phyloP scores from a whole-genome alignment of 2,888 invertebrate species.

The Oligia latruncula region DNA sequence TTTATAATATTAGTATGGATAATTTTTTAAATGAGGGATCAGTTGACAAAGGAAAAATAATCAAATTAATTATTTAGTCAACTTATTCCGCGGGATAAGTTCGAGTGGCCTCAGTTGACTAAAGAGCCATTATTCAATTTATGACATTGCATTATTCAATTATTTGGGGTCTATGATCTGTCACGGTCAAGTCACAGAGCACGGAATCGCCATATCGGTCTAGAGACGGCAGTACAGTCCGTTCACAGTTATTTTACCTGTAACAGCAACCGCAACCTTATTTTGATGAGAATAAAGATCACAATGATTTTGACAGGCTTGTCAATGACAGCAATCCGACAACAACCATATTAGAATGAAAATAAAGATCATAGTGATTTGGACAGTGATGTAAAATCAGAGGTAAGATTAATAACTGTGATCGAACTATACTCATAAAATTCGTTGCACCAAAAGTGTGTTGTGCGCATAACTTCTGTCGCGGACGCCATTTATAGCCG shows the following conservation, averaged over 20 bases:
- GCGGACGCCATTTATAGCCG: not conserved
- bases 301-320: not conserved
- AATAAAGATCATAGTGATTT: not conserved
- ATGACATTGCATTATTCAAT: constrained; percentile 16
- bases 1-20: too few relatives aligned
- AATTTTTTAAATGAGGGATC: too few relatives aligned
- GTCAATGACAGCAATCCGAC: not conserved
- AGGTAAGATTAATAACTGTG: not conserved
- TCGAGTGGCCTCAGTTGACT: too few relatives aligned
- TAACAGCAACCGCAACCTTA: not conserved
- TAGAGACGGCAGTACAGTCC: not conserved
- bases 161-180: constrained; percentile 16
- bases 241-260: not conserved
- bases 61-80: too few relatives aligned
- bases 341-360: not conserved
- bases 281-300: not conserved
- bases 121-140: constrained; percentile 19
- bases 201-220: not conserved
- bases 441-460: not conserved
- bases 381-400: not conserved
- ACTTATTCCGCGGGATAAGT: too few relatives aligned
- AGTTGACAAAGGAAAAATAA: too few relatives aligned
- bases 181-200: not conserved
- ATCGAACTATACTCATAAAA: not conserved
- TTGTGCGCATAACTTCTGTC: not conserved